Conservation (phyloP, 2,113 vertebrate genomes). For the Bubo scandiacus region DNA sequence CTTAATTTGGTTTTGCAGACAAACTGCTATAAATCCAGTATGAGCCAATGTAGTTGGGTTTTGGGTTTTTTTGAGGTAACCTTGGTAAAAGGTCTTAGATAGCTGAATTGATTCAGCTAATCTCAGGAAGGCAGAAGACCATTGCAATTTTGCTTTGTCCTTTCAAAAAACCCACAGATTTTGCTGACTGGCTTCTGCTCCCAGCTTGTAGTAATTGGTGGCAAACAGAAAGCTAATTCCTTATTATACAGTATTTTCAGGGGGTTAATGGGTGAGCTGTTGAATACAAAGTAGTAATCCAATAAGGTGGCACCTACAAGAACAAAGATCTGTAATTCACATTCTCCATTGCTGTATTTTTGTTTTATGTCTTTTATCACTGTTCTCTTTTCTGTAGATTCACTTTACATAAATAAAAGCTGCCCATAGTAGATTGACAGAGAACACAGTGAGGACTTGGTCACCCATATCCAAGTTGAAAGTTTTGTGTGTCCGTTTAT, state of each 20-base stretch:
- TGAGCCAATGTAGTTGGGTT: neutral
- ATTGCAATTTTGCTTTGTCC: neutral
- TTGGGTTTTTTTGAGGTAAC: neutral
- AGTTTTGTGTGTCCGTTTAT: neutral
- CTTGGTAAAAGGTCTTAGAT: neutral
- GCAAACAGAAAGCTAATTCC: conserved; percentile 31
- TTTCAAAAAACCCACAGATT: neutral
- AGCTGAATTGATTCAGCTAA: neutral
- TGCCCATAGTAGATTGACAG: neutral
- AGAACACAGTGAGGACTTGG: neutral
- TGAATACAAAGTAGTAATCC: neutral
- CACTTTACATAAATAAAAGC: neutral
- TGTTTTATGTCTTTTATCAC: neutral
- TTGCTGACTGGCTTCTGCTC: conserved; percentile 31
- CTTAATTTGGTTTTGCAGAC: neutral
- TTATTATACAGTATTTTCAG: conserved; percentile 9
- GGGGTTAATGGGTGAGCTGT: neutral
- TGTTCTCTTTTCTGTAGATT: neutral
- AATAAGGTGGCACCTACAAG: neutral
- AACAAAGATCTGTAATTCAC: neutral
- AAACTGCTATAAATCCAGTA: neutral
- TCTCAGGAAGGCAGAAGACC: neutral
- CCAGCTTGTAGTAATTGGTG: conserved; percentile 29
- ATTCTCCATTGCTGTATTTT: neutral
- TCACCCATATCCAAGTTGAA: neutral